phyloP scores from a whole-genome alignment of 1,140 invertebrate genomes.

The Tetramorium simillimum region DNA sequence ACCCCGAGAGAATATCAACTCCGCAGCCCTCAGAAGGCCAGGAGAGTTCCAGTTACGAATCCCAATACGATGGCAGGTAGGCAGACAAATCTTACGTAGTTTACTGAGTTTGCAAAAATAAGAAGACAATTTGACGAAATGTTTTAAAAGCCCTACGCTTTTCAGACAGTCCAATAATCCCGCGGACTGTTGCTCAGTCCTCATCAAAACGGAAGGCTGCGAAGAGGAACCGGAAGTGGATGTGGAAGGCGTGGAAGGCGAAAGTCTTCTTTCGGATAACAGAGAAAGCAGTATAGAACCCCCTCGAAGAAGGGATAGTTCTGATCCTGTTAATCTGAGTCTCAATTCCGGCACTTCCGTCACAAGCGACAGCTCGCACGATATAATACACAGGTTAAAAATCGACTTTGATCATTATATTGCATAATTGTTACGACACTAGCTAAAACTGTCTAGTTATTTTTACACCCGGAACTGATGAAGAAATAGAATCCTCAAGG shows the following conservation, averaged over 20 bases:
- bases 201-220: conserved; percentile 85
- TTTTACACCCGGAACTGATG: neutral
- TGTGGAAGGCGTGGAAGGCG: conserved; percentile 85
- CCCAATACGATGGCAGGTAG: conserved; percentile 88
- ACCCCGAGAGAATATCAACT: conserved; percentile 83
- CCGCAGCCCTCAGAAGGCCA: conserved; percentile 85
- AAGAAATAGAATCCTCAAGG: neutral
- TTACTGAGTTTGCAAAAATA: neutral
- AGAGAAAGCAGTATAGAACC: conserved; percentile 82
- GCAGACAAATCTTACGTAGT: conserved; percentile 1
- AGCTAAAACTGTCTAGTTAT: neutral
- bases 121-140: neutral
- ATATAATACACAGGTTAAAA: conserved; percentile 79
- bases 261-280: conserved; percentile 84
- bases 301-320: conserved; percentile 84
- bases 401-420: neutral
- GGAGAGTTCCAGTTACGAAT: conserved; percentile 87
- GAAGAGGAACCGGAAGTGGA: conserved; percentile 87
- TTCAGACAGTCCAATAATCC: conserved; percentile 83
- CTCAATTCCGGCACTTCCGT: conserved; percentile 83
- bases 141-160: neutral
- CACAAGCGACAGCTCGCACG: conserved; percentile 82
- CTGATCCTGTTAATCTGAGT: conserved; percentile 92
- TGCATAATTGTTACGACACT: neutral
- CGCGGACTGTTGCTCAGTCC: conserved; percentile 84